Conservation (phyloP, 2,113 vertebrate species). For the Centropristis striata region DNA sequence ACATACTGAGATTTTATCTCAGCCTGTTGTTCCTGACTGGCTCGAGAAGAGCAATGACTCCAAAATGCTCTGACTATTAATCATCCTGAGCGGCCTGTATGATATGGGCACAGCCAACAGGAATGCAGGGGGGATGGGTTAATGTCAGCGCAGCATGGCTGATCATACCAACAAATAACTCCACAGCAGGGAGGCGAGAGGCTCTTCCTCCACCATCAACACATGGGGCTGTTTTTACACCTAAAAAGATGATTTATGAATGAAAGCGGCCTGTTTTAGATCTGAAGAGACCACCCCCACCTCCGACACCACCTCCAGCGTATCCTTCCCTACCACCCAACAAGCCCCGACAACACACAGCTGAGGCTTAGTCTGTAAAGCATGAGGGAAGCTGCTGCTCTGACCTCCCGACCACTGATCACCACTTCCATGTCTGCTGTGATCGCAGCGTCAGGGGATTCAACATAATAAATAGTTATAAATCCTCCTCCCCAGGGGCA, state of each 20-base stretch:
- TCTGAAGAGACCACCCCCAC: constrained; percentile 29
- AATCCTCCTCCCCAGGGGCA: constrained; percentile 49
- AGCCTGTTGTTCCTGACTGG: constrained; percentile 57
- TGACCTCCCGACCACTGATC: background rate
- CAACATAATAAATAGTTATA: constrained; percentile 54
- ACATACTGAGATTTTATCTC: constrained; percentile 72
- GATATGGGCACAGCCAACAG: constrained; percentile 66
- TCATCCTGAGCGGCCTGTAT: constrained; percentile 68
- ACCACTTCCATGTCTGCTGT: constrained; percentile 12
- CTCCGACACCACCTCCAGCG: background rate
- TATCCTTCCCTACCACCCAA: constrained; percentile 33
- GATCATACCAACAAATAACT: constrained; percentile 63
- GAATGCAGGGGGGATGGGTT: constrained; percentile 54
- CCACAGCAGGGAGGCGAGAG: background rate
- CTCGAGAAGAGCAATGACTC: constrained; percentile 72
- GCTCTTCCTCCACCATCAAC: constrained; percentile 30
- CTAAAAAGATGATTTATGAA: constrained; percentile 44
- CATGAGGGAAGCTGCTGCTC: constrained; percentile 21
- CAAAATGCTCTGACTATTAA: constrained; percentile 74
- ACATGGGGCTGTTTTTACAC: constrained; percentile 9
- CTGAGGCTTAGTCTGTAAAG: constrained; percentile 24
- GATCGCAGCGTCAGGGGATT: constrained; percentile 37
- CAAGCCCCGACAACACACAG: constrained; percentile 51
- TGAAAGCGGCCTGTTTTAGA: constrained; percentile 41
- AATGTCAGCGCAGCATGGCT: constrained; percentile 41